Evolutionary conservation across 2,113 vertebrate genomes (phyloP), one percentile per base, ranked within the genome.

Genomic region (Heterochromis multidens): DNA sequence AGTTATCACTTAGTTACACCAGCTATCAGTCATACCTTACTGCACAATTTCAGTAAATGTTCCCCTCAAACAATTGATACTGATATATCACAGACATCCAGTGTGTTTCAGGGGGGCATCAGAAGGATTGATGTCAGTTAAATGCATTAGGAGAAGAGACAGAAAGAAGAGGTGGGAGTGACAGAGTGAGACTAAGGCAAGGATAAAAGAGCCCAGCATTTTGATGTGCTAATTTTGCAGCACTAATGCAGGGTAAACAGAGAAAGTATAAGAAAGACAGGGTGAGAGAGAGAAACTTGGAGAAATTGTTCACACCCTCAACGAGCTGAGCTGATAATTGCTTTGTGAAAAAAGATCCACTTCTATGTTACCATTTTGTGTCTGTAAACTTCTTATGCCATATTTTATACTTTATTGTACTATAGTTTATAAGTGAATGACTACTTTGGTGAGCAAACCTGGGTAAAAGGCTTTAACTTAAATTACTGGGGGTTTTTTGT

Each of bases 161-260:
- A 74, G 37, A 61, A 33, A 57, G 1, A 63, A 23, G 21, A 31
- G 46, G 54, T 58, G 16, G 11, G 54, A 54, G 52, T 61, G 31
- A 43, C 6, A 52, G 17, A 80, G 37, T 74, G 33, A 83, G 60
- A 67, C 19, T 52, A 27, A 77, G 54, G 46, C 43, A 14, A 65
- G 76, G 80, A 35, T 49, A 37, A 79, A 85, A 60, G 31, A 52
- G 46, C 19, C 56, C 8, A 29, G 52, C 37, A 60, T 60, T 63
- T 82, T 79, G 37, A 85, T 77, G 65, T 87, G 93, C 19, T 90
- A 85, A 89, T 89, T 33, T 35, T 14, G 7, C 52, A 29, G 27
- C 40, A 27, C 61, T 87, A 89, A 88, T 90, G 83, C 80, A 25
- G 57, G 27, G 49, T 23, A n/a, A 58, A 43, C 27, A 70, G 46